These are phyloP conservation scores for Biston stratarius DNA, from an alignment of 2,888 invertebrate genomes.

Conservation along the genomic window DNA sequence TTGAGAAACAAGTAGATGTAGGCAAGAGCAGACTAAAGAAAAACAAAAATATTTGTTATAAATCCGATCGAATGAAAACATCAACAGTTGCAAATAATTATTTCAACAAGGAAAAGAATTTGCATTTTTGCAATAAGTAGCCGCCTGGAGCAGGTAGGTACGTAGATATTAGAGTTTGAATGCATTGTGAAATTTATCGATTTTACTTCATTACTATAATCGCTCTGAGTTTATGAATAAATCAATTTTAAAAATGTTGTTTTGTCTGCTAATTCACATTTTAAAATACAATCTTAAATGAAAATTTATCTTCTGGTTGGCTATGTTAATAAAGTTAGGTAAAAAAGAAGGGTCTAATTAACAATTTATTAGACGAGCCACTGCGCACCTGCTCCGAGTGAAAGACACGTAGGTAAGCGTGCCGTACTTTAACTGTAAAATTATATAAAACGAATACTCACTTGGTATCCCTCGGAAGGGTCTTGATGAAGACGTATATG, in stretches of 20 bases:
- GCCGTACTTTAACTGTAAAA: conserved; percentile 8
- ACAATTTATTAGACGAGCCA: conserved; percentile 9
- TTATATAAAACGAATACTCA: conserved; percentile 74
- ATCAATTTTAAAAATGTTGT: no score
- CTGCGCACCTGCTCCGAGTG: conserved; percentile 17
- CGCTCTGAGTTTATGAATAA: neutral
- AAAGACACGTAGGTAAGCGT: conserved; percentile 17
- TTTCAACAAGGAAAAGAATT: neutral
- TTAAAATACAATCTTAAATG: no score
- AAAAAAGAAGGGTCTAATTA: neutral
- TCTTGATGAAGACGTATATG: conserved; percentile 88
- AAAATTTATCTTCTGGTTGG: neutral
- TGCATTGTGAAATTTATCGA: conserved; percentile 18
- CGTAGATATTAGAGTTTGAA: neutral
- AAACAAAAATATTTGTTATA: conserved; percentile 4
- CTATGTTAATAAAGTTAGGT: neutral
- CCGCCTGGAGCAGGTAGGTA: neutral
- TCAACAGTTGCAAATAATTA: neutral
- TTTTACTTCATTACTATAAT: neutral
- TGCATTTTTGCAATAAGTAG: neutral
- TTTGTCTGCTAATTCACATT: no score
- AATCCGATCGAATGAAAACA: neutral
- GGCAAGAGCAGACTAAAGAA: neutral
- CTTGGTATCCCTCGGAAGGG: conserved; percentile 89
- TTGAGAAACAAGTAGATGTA: neutral